A percentile compares a stretch with the other conserved stretches of the same genome.
Evolutionary conservation across 2,113 vertebrate species (phyloP).

Genomic region (Lethenteron reissneri): DNA sequence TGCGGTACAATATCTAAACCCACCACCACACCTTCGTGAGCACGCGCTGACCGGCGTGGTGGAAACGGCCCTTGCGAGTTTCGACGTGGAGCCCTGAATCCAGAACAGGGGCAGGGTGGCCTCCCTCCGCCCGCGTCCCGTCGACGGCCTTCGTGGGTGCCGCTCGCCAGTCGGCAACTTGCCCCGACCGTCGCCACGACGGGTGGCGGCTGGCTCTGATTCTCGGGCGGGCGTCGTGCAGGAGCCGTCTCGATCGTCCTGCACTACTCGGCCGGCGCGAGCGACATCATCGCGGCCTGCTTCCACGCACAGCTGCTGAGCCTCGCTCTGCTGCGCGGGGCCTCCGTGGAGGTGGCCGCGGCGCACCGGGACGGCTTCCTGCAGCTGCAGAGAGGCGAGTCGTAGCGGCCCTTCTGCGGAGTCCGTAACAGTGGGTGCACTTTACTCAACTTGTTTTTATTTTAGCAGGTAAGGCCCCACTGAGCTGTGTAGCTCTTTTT

Average conservation of each 20-base stretch:
- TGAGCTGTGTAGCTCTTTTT: neutral
- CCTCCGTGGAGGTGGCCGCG: conserved; percentile 13
- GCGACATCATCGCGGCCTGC: conserved; percentile 29
- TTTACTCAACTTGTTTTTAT: neutral
- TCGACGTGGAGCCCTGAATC: neutral
- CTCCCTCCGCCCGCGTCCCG: neutral
- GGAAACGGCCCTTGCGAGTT: neutral
- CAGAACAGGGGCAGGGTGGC: neutral
- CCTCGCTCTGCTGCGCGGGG: conserved; percentile 13
- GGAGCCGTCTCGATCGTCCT: conserved; percentile 30
- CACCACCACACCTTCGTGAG: too few species aligned
- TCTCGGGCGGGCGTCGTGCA: conserved; percentile 13
- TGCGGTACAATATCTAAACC: too few species aligned
- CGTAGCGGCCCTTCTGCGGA: neutral
- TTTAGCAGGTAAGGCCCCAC: neutral
- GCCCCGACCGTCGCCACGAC: neutral
- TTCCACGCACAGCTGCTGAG: conserved; percentile 26
- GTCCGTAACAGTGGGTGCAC: neutral
- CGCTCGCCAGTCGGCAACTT: neutral
- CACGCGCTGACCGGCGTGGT: too few species aligned
- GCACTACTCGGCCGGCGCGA: conserved; percentile 21
- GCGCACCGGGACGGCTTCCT: conserved; percentile 10
- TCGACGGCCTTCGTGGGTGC: neutral
- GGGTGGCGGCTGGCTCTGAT: too few species aligned
- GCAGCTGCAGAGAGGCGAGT: conserved; percentile 12